phyloP scores from a whole-genome alignment of 1,140 invertebrate species.

The Orchesella cincta region DNA sequence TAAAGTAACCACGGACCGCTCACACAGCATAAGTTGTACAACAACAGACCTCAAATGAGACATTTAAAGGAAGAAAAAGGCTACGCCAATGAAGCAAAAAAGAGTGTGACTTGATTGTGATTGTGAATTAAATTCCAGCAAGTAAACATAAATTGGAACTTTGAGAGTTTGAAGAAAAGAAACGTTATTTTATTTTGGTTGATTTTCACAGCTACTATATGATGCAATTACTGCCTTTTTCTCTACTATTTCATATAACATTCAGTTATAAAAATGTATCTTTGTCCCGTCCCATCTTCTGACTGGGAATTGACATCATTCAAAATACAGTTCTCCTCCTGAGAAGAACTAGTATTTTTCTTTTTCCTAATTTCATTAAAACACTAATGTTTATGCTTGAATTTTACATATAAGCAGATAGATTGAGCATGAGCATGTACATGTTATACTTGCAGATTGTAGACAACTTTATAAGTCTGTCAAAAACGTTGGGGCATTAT shows the following conservation, averaged over 20 bases:
- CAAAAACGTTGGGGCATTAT: too few species aligned
- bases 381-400: too few species aligned
- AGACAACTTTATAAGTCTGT: too few species aligned
- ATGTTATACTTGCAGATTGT: too few species aligned
- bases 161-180: background rate
- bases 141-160: constrained; percentile 10
- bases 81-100: background rate
- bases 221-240: constrained; percentile 10
- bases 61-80: constrained; percentile 18
- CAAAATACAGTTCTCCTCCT: too few species aligned
- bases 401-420: too few species aligned
- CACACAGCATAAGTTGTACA: background rate
- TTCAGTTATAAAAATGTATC: background rate
- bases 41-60: constrained; percentile 26
- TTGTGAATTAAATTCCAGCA: constrained; percentile 20
- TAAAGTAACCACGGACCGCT: background rate
- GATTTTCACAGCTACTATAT: background rate
- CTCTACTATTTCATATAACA: background rate
- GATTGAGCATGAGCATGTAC: too few species aligned
- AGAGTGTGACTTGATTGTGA: constrained; percentile 13
- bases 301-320: too few species aligned
- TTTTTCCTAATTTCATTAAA: too few species aligned
- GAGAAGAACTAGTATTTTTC: too few species aligned
- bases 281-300: too few species aligned
- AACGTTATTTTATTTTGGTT: background rate